Base-by-base conservation (phyloP, 2,113 vertebrate species). In the Odocoileus hemionus region DNA sequence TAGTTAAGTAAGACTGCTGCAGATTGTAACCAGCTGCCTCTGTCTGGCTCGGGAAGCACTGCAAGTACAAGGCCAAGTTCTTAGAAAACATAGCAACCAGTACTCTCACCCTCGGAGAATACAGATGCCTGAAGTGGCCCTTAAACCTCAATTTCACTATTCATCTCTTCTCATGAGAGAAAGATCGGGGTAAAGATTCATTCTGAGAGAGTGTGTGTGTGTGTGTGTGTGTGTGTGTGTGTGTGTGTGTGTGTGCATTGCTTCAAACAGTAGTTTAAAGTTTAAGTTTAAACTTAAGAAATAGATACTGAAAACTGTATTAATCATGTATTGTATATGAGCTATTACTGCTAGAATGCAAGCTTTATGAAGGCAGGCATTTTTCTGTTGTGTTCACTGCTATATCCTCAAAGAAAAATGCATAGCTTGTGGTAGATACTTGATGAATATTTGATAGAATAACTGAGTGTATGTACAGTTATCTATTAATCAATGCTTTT, bases 21-120 rank as follows among this genome's bases (percentile, higher is more conserved):
- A 96, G 96, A 97, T 95, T 97, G 67, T 61, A 96, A 74, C 94
- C 97, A 97, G 92, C 96, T 97, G 97, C 95, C 50, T 50, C 45
- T 25, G 43, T 26, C 21, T 28, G 70, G 25, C 14, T 96, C 58
- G 5, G 19, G 25, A 36, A 70, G 50, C 39, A 9, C 21, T 21
- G 10, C 26, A 19, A 52, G 80, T 12, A 13, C 6, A 15, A 4
- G 61, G 61, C 76, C 88, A 61, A 52, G 19, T 86, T 89, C 86
- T 54, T 45, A 58, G 90, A 52, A 95, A 93, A 61, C 80, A 23
- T 14, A 88, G 92, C 11, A 1, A 94, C 64, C 12, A 9, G 43
- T 21, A 23, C 13, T 33, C n/a, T 54, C 6, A 30, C 26, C 86
- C 70, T 95, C 67, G 23, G 3, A 33, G 88, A 96, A 64, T 64